Evolutionary conservation across 2,113 vertebrate genomes (phyloP), one percentile per base, ranked within the genome.

Genomic region (Malurus melanocephalus): DNA sequence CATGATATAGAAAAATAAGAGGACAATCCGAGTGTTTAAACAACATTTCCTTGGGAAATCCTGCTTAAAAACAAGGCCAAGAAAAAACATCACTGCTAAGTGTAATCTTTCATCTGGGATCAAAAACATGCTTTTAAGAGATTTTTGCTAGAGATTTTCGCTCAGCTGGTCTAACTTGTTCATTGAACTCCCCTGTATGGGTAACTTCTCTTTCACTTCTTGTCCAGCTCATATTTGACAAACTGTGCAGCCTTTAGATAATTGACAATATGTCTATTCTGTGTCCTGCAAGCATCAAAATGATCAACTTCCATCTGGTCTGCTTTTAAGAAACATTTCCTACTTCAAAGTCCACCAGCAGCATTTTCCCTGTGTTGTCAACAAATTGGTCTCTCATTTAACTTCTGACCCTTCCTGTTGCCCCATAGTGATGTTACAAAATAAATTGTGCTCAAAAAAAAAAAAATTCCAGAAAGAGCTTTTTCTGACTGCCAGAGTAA

Each of bases 321-420:
- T 84, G 27, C n/a, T 91, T 87, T 94, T 85, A 90, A 92, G 92
- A 88, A 88, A 76, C 1, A 6, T 66, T 91, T 88, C 53, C 57
- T 33, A 52, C 80, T 93, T 94, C 48, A 46, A 91, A 88, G 43
- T 78, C 61, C 62, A 53, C n/a, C 42, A 56, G 55, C 61, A 91
- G 60, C 8, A 27, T 90, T 87, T 85, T 80, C 59, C n/a, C 43
- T 6, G 4, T 62, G 33, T 73, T 76, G 48, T 28, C 67, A 79
- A 88, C 45, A 82, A 89, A 88, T 53, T 80, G 43, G 45, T 74
- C 38, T 74, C 85, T 85, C 68, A 12, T 86, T 85, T 93, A 81
- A 87, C 52, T 87, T 85, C 67, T 79, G 80, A 88, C 52, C 52
- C 48, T 81, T 90, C 26, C 21, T 59, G 55, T 65, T 87, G 69